Percentiles rank a stretch among this genome's conserved stretches.
phyloP scores from a whole-genome alignment of 1,140 invertebrate species.

The Drosophila equinoxialis region DNA sequence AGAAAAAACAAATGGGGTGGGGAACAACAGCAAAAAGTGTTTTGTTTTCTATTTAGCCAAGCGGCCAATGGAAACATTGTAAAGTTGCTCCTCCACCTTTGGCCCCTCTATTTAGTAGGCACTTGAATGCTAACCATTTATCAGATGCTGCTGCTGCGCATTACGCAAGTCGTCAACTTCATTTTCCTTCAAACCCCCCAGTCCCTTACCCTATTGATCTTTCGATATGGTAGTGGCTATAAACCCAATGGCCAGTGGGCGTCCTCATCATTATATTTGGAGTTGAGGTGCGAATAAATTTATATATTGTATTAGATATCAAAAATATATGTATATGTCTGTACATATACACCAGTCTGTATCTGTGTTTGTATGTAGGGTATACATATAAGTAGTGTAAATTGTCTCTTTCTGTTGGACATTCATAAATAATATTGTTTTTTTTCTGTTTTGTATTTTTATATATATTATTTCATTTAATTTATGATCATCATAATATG shows the following conservation, averaged over 20 bases:
- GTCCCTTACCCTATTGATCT: neutral
- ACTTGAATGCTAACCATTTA: constrained; percentile 52
- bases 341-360: neutral
- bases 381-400: constrained; percentile 23
- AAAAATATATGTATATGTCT: neutral
- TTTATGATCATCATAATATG: constrained; percentile 77
- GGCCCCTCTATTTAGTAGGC: constrained; percentile 1
- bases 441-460: constrained; percentile 7
- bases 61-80: constrained; percentile 60
- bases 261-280: constrained; percentile 58
- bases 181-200: constrained; percentile 42
- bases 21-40: constrained; percentile 27
- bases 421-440: constrained; percentile 44
- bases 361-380: neutral
- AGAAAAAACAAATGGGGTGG: neutral
- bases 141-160: constrained; percentile 55
- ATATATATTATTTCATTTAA: constrained; percentile 66
- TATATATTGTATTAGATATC: constrained; percentile 44
- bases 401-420: constrained; percentile 45
- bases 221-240: constrained; percentile 53
- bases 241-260: constrained; percentile 67
- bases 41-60: constrained; percentile 40
- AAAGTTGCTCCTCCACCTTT: constrained; percentile 20
- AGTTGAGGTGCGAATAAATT: constrained; percentile 75
- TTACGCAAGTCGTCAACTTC: constrained; percentile 76